Evolutionary conservation across 2,888 invertebrate species (phyloP).

Genomic region (Acleris sparsana): DNA sequence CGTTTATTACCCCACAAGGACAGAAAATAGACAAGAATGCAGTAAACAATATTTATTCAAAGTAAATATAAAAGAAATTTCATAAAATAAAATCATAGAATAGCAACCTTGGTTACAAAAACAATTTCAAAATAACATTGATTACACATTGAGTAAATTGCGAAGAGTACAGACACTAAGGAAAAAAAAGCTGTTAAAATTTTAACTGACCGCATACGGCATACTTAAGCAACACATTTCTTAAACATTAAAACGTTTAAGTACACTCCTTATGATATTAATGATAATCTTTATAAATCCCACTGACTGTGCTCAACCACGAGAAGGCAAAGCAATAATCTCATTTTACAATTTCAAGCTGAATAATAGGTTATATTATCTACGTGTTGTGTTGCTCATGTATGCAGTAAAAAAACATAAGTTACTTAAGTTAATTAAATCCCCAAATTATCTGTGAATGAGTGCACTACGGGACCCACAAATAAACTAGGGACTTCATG

Average conservation of each 20-base stretch:
- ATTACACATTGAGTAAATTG: conserved; percentile 16
- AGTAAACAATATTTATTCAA: conserved; percentile 29
- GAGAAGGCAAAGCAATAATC: no score
- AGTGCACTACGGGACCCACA: not conserved
- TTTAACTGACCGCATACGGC: not conserved
- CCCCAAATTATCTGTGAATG: conserved; percentile 3
- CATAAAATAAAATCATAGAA: conserved; percentile 28
- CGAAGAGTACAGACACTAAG: not conserved
- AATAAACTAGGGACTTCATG: conserved; percentile 2
- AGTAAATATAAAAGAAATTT: conserved; percentile 29
- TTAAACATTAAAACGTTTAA: not conserved
- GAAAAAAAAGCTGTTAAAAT: no score
- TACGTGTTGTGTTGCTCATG: not conserved
- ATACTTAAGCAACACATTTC: conserved; percentile 1
- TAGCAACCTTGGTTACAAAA: conserved; percentile 30
- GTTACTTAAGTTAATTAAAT: conserved; percentile 2
- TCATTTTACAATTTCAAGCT: no score
- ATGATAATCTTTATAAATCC: no score
- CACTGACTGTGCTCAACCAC: no score
- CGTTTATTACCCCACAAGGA: not conserved
- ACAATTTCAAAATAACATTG: conserved; percentile 5
- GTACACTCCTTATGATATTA: no score
- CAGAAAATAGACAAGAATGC: not conserved
- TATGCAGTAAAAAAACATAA: not conserved
- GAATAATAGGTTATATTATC: no score